These are phyloP conservation scores for Epistrophe grossulariae DNA, from an alignment of 2,888 invertebrate species.

Conservation along the genomic window DNA sequence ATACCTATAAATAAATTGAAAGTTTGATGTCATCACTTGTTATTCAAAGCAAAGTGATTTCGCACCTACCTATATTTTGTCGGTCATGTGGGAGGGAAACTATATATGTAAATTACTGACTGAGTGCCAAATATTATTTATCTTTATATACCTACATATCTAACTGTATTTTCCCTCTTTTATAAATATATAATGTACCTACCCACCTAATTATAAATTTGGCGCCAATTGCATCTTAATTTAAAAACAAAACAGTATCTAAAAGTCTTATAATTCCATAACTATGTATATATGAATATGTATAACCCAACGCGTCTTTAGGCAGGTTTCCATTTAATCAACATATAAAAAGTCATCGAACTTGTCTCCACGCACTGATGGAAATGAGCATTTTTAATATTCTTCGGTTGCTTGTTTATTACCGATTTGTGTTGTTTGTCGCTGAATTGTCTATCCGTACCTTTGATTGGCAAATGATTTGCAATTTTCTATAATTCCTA, in stretches of 20 bases:
- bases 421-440: conserved; percentile 58
- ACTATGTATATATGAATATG: no score
- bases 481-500: conserved; percentile 61
- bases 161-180: neutral
- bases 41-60: neutral
- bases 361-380: conserved; percentile 20
- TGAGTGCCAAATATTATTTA: neutral
- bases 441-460: conserved; percentile 49
- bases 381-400: conserved; percentile 48
- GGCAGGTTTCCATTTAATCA: neutral
- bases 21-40: neutral
- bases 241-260: neutral
- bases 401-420: conserved; percentile 51
- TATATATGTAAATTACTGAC: neutral
- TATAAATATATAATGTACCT: neutral
- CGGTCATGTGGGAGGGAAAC: neutral
- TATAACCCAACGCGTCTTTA: neutral
- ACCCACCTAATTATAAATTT: neutral
- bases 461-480: conserved; percentile 71
- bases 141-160: neutral
- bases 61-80: conserved; percentile 10
- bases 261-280: neutral
- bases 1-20: neutral
- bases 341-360: conserved; percentile 56
- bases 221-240: conserved; percentile 26